These are phyloP conservation scores for Saccostrea cuccullata DNA, from an alignment of 1,140 invertebrate genomes.

Conservation along the genomic window DNA sequence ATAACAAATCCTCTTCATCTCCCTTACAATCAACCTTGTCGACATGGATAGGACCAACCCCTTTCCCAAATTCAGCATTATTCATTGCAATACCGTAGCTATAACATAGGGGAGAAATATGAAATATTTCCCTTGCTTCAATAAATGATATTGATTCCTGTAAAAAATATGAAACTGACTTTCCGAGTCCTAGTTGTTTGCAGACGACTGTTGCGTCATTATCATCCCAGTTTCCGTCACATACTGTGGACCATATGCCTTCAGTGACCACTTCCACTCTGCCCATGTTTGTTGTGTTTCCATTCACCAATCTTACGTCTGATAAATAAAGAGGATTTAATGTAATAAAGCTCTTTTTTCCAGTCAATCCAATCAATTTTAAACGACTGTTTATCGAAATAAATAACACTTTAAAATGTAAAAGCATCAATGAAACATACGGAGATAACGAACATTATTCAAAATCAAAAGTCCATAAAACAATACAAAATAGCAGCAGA, in stretches of 20 bases:
- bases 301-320: conserved; percentile 55
- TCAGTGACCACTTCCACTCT: conserved; percentile 3
- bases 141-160: too few species aligned
- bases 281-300: conserved; percentile 39
- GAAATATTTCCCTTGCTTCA: too few species aligned
- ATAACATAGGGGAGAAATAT: not conserved
- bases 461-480: too few species aligned
- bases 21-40: not conserved
- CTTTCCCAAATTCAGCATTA: not conserved
- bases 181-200: conserved; percentile 19
- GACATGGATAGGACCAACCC: not conserved
- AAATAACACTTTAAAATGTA: too few species aligned
- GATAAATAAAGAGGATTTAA: not conserved
- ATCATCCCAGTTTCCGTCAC: conserved; percentile 13
- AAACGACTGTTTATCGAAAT: too few species aligned
- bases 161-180: not conserved
- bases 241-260: conserved; percentile 23
- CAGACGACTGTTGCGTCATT: conserved; percentile 26
- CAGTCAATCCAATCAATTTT: too few species aligned
- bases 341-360: not conserved
- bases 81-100: not conserved
- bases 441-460: too few species aligned
- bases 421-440: too few species aligned
- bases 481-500: too few species aligned
- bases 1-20: not conserved